A percentile compares a stretch with the other conserved stretches of the same genome.
phyloP scores from a whole-genome alignment of 2,113 vertebrate genomes.

The Notothenia rossii region DNA sequence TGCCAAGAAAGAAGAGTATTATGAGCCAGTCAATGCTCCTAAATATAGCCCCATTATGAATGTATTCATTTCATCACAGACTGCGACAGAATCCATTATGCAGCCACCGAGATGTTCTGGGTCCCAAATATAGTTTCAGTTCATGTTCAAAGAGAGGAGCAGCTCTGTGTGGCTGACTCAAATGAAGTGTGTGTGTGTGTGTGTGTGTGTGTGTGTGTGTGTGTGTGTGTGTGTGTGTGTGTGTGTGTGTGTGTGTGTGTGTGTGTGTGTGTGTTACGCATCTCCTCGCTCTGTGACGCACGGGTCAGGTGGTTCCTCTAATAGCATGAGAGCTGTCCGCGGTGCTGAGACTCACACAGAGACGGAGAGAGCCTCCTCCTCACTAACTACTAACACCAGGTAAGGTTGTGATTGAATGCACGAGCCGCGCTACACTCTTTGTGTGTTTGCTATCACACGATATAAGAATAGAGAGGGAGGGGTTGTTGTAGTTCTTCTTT shows the following conservation, averaged over 20 bases:
- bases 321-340: slow-evolving; percentile 87
- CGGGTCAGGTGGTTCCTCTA: slow-evolving; percentile 78
- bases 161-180: slow-evolving; percentile 34
- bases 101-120: not conserved
- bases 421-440: not conserved
- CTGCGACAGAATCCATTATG: not conserved
- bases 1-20: not conserved
- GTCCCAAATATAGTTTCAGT: slow-evolving; percentile 14
- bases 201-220: not conserved
- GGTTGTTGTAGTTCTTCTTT: not conserved
- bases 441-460: not conserved
- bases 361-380: slow-evolving; percentile 67
- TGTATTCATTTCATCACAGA: slow-evolving; percentile 5
- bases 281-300: slow-evolving; percentile 76
- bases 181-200: slow-evolving; percentile 22
- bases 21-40: not conserved
- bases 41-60: not conserved
- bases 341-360: slow-evolving; percentile 64
- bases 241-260: not conserved
- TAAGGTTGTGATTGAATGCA: slow-evolving; percentile 62
- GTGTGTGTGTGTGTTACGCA: slow-evolving; percentile 53
- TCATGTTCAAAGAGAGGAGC: slow-evolving; percentile 9
- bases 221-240: slow-evolving; percentile 13
- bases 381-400: slow-evolving; percentile 69
- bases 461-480: accelerated